Conservation (phyloP, 1,140 invertebrate genomes). For the Coboldia fuscipes region DNA sequence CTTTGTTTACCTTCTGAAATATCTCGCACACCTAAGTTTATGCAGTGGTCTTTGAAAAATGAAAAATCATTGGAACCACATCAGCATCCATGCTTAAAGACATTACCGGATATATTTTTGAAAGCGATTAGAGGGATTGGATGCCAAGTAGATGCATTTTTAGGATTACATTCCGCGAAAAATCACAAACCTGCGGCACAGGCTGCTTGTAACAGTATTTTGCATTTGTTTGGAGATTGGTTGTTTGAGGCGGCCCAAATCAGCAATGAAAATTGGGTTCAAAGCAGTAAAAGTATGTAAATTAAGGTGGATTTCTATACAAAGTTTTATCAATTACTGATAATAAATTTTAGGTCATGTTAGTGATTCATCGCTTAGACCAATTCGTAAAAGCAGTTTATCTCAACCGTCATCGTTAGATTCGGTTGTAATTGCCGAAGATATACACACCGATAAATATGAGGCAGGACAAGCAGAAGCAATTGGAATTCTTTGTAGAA, state of each 20-base stretch:
- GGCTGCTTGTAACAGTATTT: slow-evolving; percentile 45
- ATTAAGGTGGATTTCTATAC: too few species aligned
- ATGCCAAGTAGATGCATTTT: slow-evolving; percentile 82
- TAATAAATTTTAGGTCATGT: slow-evolving; percentile 13
- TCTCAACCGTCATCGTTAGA: slow-evolving; percentile 20
- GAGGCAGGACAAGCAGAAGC: slow-evolving; percentile 84
- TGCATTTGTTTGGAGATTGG: slow-evolving; percentile 93
- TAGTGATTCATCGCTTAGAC: slow-evolving; percentile 18
- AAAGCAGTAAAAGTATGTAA: slow-evolving; percentile 27
- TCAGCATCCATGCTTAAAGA: slow-evolving; percentile 76
- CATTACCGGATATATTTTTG: slow-evolving; percentile 73
- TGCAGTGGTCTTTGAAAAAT: slow-evolving; percentile 49
- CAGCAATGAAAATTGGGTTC: slow-evolving; percentile 40
- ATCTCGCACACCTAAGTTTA: slow-evolving; percentile 65
- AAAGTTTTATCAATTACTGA: too few species aligned
- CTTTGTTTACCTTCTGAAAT: slow-evolving; percentile 70
- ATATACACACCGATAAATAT: slow-evolving; percentile 36
- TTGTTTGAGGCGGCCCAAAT: slow-evolving; percentile 87
- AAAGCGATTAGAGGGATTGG: slow-evolving; percentile 87
- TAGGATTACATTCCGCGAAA: slow-evolving; percentile 39
- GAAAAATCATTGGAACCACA: slow-evolving; percentile 62
- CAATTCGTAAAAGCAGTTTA: slow-evolving; percentile 19
- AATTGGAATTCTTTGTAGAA: slow-evolving; percentile 79
- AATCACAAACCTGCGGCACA: neutral
- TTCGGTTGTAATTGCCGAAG: slow-evolving; percentile 13